These are phyloP conservation scores for Spodoptera frugiperda DNA, from an alignment of 1,140 invertebrate species.

Conservation along the genomic window DNA sequence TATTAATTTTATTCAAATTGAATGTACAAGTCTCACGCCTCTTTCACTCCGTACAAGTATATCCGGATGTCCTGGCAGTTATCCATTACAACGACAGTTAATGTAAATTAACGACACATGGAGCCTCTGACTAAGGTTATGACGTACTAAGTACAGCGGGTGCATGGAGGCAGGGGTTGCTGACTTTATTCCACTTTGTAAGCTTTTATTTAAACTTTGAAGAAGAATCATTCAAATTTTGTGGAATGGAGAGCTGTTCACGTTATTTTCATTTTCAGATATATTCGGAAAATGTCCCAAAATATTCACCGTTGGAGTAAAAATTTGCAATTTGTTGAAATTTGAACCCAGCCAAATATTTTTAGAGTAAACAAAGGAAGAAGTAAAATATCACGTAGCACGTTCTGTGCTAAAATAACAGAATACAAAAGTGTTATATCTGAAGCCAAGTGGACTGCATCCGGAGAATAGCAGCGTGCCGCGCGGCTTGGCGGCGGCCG, in stretches of 20 bases:
- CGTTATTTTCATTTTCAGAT: too few relatives aligned
- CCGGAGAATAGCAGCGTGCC: neutral
- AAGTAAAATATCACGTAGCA: neutral
- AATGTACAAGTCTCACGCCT: neutral
- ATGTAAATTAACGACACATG: slow-evolving; percentile 34
- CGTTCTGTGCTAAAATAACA: neutral
- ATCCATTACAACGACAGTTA: slow-evolving; percentile 30
- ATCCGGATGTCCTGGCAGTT: neutral
- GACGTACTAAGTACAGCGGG: neutral
- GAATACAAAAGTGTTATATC: neutral
- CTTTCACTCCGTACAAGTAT: neutral
- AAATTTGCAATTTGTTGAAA: too few relatives aligned
- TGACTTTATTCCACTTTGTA: too few relatives aligned
- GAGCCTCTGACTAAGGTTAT: slow-evolving; percentile 5
- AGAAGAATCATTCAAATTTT: too few relatives aligned
- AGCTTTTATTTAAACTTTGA: too few relatives aligned
- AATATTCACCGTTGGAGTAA: too few relatives aligned
- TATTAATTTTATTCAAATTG: neutral
- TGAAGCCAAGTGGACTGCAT: slow-evolving; percentile 1
- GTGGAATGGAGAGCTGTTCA: too few relatives aligned
- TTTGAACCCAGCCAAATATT: too few relatives aligned
- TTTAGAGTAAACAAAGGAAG: too few relatives aligned
- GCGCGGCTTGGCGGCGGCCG: neutral
- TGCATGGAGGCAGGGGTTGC: neutral
- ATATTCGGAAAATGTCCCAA: too few relatives aligned